These are phyloP conservation scores for Saccostrea glomerata DNA, from an alignment of 1,140 invertebrate species.

Conservation along the genomic window DNA sequence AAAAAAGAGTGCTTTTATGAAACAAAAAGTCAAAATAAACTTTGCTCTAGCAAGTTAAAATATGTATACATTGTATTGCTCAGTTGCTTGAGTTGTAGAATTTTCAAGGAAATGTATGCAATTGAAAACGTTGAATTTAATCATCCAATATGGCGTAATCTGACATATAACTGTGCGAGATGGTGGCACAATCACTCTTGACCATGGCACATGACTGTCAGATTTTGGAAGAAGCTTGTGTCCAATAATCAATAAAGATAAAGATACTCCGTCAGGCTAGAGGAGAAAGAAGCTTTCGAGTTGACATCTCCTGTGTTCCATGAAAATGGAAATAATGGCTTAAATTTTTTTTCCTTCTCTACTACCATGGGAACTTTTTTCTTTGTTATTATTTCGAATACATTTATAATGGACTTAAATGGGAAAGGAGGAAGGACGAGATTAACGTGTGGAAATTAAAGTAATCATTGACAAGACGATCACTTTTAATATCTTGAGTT, in stretches of 20 bases:
- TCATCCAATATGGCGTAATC: background rate
- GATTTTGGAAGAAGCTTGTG: constrained; percentile 24
- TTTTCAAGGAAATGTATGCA: background rate
- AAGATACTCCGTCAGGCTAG: constrained; percentile 26
- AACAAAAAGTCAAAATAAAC: no score
- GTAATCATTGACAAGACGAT: background rate
- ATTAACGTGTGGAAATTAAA: constrained; percentile 11
- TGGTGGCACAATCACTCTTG: constrained; percentile 26
- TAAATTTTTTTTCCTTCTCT: background rate
- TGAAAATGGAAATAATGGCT: constrained; percentile 14
- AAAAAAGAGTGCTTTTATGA: no score
- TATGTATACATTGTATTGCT: no score
- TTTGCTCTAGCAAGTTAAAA: no score
- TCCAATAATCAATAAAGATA: constrained; percentile 28
- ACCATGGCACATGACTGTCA: constrained; percentile 30
- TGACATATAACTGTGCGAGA: background rate
- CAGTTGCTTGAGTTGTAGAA: no score
- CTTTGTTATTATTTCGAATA: background rate
- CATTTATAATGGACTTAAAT: background rate
- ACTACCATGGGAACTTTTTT: background rate
- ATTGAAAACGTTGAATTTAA: background rate
- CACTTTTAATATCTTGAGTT: background rate
- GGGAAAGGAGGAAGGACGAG: background rate
- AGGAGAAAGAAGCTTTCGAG: constrained; percentile 16
- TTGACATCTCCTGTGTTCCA: constrained; percentile 16